Evolutionary conservation across 1,140 invertebrate genomes (phyloP), one percentile per base, ranked within the genome.

Genomic region (Probaryconus sp.): DNA sequence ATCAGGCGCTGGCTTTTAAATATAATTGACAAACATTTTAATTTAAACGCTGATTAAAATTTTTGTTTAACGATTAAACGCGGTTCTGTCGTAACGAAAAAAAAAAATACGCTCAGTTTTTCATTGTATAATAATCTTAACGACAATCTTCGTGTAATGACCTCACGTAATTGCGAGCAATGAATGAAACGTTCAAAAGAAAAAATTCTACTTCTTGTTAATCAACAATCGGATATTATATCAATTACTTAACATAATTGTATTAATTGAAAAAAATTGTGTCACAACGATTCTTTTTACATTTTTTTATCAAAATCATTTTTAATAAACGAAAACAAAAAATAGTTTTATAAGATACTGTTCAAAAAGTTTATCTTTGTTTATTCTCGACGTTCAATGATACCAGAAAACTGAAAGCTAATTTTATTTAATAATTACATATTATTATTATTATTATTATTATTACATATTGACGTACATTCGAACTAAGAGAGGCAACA

Each of bases 141-240:
- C 38, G 53, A 58, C 53, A 45, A 58, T 58, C 53, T 58, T 35
- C 53, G 53, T 45, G 43, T 43, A 58, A 58, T 20, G 53, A 58
- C 53, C 38, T 33, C 53, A 18, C 40, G 21, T 58, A 58, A 58
- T 58, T 33, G 38, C 53, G 10, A 21, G 53, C 45, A 58, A 58
- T 58, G 53, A 56, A 56, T 56, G 51, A 58, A 58, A 33, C 40
- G 28, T 30, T 43, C n/a, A 55, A 43, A 58, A 33, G 28, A 43
- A 35, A 58, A 58, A 40, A 45, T 35, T 35, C 3, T 24, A 20
- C 18, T 58, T 58, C 53, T 16, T 21, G 16, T 28, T 45, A 58
- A 58, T 58, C 26, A 28, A 40, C 17, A 24, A 58, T 58, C 53
- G 9, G 10, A 14, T 6, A 3, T 4, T 13, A 6, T 56, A 42